phyloP scores from a whole-genome alignment of 2,888 invertebrate genomes.

The Lathronympha strigana region DNA sequence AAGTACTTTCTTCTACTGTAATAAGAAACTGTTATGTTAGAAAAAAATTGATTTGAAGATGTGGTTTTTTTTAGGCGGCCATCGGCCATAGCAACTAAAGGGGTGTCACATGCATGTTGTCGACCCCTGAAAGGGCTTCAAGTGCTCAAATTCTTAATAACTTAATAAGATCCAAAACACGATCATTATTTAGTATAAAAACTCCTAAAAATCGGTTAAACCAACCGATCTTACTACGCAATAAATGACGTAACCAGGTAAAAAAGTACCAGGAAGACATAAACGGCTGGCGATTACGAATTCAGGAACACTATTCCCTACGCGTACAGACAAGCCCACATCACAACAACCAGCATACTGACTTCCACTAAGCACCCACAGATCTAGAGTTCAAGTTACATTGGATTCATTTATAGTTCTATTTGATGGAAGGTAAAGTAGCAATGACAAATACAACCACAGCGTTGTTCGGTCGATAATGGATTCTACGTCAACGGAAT shows the following conservation, averaged over 20 bases:
- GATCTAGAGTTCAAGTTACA: neutral
- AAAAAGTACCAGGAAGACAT: slow-evolving; percentile 33
- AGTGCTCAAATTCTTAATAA: too few relatives aligned
- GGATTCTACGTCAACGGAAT: slow-evolving; percentile 9
- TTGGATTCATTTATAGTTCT: neutral
- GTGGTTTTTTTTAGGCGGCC: too few relatives aligned
- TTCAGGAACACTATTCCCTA: slow-evolving; percentile 17
- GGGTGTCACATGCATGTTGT: too few relatives aligned
- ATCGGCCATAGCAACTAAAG: too few relatives aligned
- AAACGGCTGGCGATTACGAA: slow-evolving; percentile 44
- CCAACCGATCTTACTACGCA: neutral
- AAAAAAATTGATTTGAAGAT: too few relatives aligned
- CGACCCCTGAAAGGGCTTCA: too few relatives aligned
- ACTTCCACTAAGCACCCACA: neutral
- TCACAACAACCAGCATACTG: neutral
- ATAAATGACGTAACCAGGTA: slow-evolving; percentile 15
- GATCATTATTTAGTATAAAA: too few relatives aligned
- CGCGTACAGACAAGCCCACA: neutral
- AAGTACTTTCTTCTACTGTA: too few relatives aligned
- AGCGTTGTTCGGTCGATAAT: slow-evolving; percentile 26
- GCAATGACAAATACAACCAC: neutral
- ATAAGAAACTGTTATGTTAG: too few relatives aligned
- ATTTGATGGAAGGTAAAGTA: neutral
- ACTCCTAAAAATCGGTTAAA: too few relatives aligned
- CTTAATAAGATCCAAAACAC: too few relatives aligned